Conservation (phyloP, 2,113 vertebrate genomes). For the Hepsetus odoe region DNA sequence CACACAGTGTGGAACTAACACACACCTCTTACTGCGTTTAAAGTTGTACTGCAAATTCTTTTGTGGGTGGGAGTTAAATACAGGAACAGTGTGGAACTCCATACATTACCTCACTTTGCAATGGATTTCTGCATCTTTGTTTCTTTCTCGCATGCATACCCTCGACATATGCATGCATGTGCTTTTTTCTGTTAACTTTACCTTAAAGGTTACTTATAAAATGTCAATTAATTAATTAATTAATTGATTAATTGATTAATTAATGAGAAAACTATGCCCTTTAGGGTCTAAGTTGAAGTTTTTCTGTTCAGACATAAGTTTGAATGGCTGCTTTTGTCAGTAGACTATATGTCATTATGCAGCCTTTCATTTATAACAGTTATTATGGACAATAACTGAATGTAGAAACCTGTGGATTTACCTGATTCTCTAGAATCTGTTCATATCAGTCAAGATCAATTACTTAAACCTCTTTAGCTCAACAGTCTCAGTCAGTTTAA, state of each 20-base stretch:
- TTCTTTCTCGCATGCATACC: background rate
- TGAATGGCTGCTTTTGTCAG: too few species aligned
- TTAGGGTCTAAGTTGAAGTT: too few species aligned
- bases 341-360: too few species aligned
- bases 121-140: background rate
- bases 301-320: too few species aligned
- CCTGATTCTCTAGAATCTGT: too few species aligned
- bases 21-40: constrained; percentile 24
- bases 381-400: too few species aligned
- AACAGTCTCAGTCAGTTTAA: too few species aligned
- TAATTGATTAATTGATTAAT: background rate
- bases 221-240: background rate
- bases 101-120: background rate
- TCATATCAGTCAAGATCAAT: too few species aligned
- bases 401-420: too few species aligned
- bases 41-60: constrained; percentile 30
- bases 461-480: too few species aligned
- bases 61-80: constrained; percentile 36
- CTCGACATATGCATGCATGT: background rate
- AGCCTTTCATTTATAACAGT: too few species aligned
- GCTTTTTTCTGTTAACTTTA: background rate
- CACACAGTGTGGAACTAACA: constrained; percentile 8
- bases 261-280: too few species aligned
- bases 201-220: background rate
- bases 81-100: constrained; percentile 12